phyloP scores from a whole-genome alignment of 1,140 invertebrate species.

The Formica exsecta region DNA sequence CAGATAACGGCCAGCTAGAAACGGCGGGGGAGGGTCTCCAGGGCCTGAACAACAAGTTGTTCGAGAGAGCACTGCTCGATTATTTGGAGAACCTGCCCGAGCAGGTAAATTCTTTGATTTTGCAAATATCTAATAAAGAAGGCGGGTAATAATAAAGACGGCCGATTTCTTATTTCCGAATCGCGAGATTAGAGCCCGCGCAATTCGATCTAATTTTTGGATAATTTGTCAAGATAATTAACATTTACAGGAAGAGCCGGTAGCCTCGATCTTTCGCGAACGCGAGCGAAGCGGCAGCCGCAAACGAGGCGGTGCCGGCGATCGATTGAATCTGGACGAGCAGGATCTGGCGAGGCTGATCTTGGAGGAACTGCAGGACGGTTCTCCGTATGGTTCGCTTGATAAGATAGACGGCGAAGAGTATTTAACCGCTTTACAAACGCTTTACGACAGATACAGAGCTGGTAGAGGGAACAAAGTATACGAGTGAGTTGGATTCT shows the following conservation, averaged over 20 bases:
- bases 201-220: background rate
- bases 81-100: constrained; percentile 75
- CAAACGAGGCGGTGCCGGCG: constrained; percentile 64
- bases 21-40: constrained; percentile 81
- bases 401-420: constrained; percentile 67
- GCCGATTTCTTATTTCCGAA: background rate
- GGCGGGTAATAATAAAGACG: background rate
- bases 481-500: constrained; percentile 64
- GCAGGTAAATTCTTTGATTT: constrained; percentile 68
- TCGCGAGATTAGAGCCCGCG: background rate
- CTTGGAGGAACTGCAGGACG: constrained; percentile 70
- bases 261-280: constrained; percentile 81
- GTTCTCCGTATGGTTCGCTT: constrained; percentile 52
- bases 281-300: constrained; percentile 75
- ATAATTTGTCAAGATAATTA: background rate
- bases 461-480: constrained; percentile 70
- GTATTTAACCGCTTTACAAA: constrained; percentile 69
- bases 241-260: constrained; percentile 68
- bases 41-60: constrained; percentile 77
- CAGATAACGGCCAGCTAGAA: constrained; percentile 82
- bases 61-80: constrained; percentile 76
- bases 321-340: constrained; percentile 57
- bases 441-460: constrained; percentile 72
- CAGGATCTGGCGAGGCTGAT: constrained; percentile 73
- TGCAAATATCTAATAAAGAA: background rate